Base-by-base conservation (phyloP, 2,113 vertebrate species). In the Phrynosoma blainvillii region DNA sequence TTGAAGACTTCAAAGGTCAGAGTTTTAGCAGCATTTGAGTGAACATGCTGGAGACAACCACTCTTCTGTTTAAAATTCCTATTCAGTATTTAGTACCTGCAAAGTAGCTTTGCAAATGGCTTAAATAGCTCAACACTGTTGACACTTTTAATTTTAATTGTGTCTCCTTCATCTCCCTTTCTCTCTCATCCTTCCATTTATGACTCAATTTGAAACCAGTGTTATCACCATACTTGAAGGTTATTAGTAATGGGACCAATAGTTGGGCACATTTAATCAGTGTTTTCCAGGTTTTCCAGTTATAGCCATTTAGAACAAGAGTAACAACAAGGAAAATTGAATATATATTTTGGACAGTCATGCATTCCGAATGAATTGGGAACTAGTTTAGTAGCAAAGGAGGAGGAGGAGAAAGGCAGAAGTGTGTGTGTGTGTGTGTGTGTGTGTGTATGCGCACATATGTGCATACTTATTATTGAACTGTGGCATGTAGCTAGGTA, bases 1-100 rank as follows among this genome's bases (percentile, higher is more conserved):
- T 86, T 94, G 93, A 94, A 87, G 93, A 92, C 88, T 94, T 93
- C 93, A 95, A 95, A 97, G 93, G 94, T 96, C 93, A 93, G 32
- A 85, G 70, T 85, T 92, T 86, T 91, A 87, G 76, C 88, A 93
- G 82, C 89, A 93, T 92, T 93, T 93, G 91, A 90, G 68, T 92
- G 86, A 92, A 68, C 79, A 92, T 92, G 73, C 32, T 54, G 66
- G 47, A 88, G 42, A 36, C 78, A 89, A 16, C 30, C 89, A 87
- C 82, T 84, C 13, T 66, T 87, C 36, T 52, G n/a, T 89, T 90
- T 78, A 78, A 70, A 75, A 77, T 88, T 74, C 47, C 14, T 85
- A 1, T 68, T 76, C 73, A n/a, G 70, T 54, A 81, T 42, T 6
- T 84, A 76, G 65, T 92, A 20, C 27, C 83, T 89, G 23, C 21